Evolutionary conservation across 2,888 invertebrate species (phyloP).

Genomic region (Caenorhabditis wallacei): DNA sequence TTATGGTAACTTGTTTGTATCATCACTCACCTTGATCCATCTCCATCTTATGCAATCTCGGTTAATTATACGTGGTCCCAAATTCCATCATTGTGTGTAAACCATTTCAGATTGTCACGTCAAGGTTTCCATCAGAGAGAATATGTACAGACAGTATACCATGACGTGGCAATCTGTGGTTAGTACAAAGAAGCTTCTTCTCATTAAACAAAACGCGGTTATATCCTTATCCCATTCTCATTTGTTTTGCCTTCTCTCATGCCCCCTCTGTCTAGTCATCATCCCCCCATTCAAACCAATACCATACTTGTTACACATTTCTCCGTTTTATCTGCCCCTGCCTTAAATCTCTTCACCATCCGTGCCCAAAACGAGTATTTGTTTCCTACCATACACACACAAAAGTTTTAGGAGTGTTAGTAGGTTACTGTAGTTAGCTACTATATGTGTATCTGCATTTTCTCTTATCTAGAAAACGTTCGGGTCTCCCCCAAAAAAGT

Average conservation of each 20-base stretch:
- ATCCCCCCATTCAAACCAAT: slow-evolving; percentile 17
- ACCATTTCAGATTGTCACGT: slow-evolving; percentile 37
- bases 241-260: slow-evolving; percentile 24
- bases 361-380: slow-evolving; percentile 48
- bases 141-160: not conserved
- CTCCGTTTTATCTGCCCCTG: slow-evolving; percentile 40
- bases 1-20: slow-evolving; percentile 45
- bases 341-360: slow-evolving; percentile 38
- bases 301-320: slow-evolving; percentile 51
- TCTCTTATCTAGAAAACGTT: slow-evolving; percentile 52
- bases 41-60: slow-evolving; percentile 52
- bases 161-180: slow-evolving; percentile 51
- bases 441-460: slow-evolving; percentile 48
- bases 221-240: slow-evolving; percentile 32
- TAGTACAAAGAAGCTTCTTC: slow-evolving; percentile 49
- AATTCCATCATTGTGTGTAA: slow-evolving; percentile 44
- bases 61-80: slow-evolving; percentile 57
- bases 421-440: slow-evolving; percentile 44
- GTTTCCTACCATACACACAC: slow-evolving; percentile 14
- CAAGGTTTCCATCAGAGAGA: slow-evolving; percentile 7
- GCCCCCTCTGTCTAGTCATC: slow-evolving; percentile 35
- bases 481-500: slow-evolving; percentile 24
- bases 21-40: slow-evolving; percentile 38
- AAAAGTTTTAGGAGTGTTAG: slow-evolving; percentile 36
- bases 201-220: slow-evolving; percentile 51